Conservation (phyloP, 2,888 invertebrate species). For the Clepsis dumicolana region DNA sequence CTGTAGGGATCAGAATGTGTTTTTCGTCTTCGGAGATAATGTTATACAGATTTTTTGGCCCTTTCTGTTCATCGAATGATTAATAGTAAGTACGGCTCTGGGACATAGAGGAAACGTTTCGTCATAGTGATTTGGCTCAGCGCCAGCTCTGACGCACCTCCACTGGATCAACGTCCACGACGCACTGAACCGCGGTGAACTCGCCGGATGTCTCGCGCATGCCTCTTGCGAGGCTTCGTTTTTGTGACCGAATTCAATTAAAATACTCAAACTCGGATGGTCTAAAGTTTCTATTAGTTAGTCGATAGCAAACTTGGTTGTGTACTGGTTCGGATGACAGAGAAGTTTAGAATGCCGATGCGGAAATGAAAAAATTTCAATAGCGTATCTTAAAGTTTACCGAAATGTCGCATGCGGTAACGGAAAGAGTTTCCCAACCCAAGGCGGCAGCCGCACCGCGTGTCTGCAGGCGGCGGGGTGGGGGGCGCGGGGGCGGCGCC, state of each 20-base stretch:
- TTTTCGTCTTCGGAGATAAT: constrained; percentile 24
- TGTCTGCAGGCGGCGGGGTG: constrained; percentile 56
- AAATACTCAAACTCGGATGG: background rate
- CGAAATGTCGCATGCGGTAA: constrained; percentile 81
- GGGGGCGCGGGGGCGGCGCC: constrained; percentile 64
- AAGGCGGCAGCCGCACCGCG: constrained; percentile 52
- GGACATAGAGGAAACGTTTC: constrained; percentile 55
- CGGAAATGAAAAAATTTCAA: constrained; percentile 10
- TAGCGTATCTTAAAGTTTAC: constrained; percentile 57
- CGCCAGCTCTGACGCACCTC: constrained; percentile 60
- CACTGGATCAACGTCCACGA: constrained; percentile 41
- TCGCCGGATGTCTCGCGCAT: constrained; percentile 54
- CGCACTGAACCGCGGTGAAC: constrained; percentile 62
- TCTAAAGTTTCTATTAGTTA: constrained; percentile 1
- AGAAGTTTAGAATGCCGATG: background rate
- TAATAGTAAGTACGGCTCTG: constrained; percentile 34
- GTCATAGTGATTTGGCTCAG: constrained; percentile 63
- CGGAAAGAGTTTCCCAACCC: constrained; percentile 71
- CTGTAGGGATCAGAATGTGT: constrained; percentile 36
- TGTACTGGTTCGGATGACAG: background rate
- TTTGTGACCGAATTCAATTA: constrained; percentile 5
- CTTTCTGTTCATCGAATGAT: constrained; percentile 30
- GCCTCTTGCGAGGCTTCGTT: constrained; percentile 9
- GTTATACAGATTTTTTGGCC: constrained; percentile 27
- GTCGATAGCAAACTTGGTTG: background rate